Evolutionary conservation across 1,140 invertebrate species (phyloP).

Genomic region (Phenacoccus solenopsis): DNA sequence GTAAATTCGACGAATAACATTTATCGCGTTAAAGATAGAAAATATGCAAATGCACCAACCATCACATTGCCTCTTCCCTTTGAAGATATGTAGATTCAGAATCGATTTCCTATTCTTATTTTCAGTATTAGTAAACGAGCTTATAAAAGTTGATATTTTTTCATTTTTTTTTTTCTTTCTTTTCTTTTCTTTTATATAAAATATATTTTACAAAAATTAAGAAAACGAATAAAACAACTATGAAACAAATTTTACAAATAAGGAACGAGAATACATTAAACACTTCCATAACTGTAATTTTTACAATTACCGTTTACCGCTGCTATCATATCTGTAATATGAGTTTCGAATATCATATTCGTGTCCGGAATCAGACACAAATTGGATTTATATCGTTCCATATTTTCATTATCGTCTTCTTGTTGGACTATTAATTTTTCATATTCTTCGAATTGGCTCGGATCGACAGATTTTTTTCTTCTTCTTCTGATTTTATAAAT

Average conservation of each 20-base stretch:
- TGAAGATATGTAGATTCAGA: no score
- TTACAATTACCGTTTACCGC: neutral
- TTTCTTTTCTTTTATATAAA: no score
- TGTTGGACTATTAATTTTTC: neutral
- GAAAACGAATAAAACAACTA: neutral
- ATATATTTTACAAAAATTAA: no score
- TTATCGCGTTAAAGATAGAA: no score
- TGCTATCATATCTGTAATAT: neutral
- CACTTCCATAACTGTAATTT: neutral
- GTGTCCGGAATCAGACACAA: neutral
- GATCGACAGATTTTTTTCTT: neutral
- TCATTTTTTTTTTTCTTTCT: no score
- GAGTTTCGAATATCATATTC: neutral
- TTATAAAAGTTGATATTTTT: no score
- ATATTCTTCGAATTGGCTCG: no score
- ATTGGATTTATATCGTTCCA: neutral
- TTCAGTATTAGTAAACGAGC: no score
- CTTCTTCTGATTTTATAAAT: neutral
- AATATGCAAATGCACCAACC: no score
- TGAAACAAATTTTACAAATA: neutral
- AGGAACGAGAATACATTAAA: neutral
- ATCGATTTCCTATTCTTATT: no score
- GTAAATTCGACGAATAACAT: no score
- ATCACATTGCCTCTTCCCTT: no score
- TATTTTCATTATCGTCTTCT: neutral